Evolutionary conservation across 2,113 vertebrate genomes (phyloP), one percentile per base, ranked within the genome.

Genomic region (Pseudorectes ferrugineus): DNA sequence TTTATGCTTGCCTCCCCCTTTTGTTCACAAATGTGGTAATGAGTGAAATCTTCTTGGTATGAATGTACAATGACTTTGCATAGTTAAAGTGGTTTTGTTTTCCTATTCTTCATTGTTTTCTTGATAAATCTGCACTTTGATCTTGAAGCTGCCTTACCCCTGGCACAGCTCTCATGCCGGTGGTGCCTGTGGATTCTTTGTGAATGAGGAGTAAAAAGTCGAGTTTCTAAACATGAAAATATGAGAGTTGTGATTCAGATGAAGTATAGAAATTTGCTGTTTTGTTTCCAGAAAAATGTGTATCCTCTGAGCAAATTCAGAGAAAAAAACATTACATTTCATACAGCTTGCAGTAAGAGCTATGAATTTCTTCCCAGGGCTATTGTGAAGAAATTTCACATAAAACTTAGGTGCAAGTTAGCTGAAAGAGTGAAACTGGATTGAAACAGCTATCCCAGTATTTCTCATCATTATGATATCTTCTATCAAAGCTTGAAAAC

Each of bases 41-140:
- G 76, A 90, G n/a, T 57, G 43, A 92, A 93, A 78, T 93, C 83
- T 81, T 94, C 61, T 76, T 85, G 61, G 38, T 81, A 90, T 76
- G 81, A 95, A 78, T 67, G 49, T 75, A 74, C 68, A 66, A 16
- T 92, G 75, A 78, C 49, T 93, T 77, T 92, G 23, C 73, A 48
- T 29, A 84, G 65, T 73, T 82, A 28, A 78, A 68, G 38, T 46
- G 55, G 40, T n/a, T 82, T 70, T 86, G 63, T 85, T 93, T 95
- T 87, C 76, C 54, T 75, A 14, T 83, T 94, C 54, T 85, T 82
- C 48, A 65, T 68, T 92, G 87, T 96, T 95, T 95, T 88, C 82
- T 66, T 90, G 75, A 82, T 92, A 96, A 97, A 86, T 75, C 49
- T 80, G 36, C 58, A 68, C 78, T 96, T 95, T 94, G 91, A 95